phyloP scores from a whole-genome alignment of 2,888 invertebrate genomes.

The Diarsia brunnea region DNA sequence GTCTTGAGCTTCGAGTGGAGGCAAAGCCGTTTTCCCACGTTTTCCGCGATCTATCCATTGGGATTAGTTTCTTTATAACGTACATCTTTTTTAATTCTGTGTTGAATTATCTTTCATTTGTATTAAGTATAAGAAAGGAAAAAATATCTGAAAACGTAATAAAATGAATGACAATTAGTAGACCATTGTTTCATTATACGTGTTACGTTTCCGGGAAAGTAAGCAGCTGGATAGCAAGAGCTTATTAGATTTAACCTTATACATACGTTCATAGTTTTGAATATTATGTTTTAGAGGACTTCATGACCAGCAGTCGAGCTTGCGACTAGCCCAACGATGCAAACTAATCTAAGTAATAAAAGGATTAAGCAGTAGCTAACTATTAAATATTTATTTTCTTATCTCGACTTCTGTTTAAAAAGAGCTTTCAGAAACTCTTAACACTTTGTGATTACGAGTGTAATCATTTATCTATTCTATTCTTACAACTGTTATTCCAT shows the following conservation, averaged over 20 bases:
- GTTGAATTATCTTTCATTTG: constrained; percentile 31
- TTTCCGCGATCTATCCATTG: background rate
- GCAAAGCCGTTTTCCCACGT: background rate
- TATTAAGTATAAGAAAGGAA: constrained; percentile 4
- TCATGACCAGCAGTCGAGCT: too few species aligned
- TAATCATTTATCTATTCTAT: background rate
- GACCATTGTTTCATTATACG: constrained; percentile 39
- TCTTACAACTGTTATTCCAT: too few species aligned
- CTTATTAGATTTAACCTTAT: background rate
- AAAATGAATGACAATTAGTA: constrained; percentile 48
- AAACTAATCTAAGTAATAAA: too few species aligned
- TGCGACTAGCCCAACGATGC: too few species aligned
- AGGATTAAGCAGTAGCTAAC: too few species aligned
- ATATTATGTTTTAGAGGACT: too few species aligned
- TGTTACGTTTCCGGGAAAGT: constrained; percentile 40
- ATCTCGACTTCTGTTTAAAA: too few species aligned
- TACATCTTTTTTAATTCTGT: background rate
- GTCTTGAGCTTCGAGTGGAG: too few species aligned
- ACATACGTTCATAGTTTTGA: too few species aligned
- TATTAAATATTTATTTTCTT: too few species aligned
- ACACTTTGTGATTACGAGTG: too few species aligned
- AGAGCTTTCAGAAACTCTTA: too few species aligned
- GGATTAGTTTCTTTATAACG: background rate
- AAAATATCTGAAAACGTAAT: constrained; percentile 17
- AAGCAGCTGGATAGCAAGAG: constrained; percentile 19